Evolutionary conservation across 2,797 vertebrate genomes (phyloP), one percentile per base, ranked within the genome.

Genomic region (Spheniscus humboldti): DNA sequence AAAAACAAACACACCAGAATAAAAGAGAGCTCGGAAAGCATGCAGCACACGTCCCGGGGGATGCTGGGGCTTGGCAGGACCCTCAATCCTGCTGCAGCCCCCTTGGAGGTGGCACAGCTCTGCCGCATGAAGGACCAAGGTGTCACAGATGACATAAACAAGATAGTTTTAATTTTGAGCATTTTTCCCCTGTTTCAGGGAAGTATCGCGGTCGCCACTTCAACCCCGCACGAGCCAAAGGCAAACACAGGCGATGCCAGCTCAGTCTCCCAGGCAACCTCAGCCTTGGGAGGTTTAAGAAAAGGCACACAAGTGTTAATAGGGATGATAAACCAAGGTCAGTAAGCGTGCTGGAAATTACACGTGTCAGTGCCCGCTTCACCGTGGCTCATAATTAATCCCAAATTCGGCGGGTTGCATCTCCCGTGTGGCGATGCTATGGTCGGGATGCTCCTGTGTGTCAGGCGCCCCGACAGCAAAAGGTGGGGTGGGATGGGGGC

Each of bases 231-330:
- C 0, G 0, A 95, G 68, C 27, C 87, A 75, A 72, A 89, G 47
- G 50, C 57, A 87, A 88, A 72, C 4, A 41, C 64, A 68, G 82
- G 79, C 2, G 7, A 53, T 72, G 64, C 86, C 37, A 28, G 64
- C 62, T 86, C 74, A 71, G 86, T 94, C 88, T 96, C 95, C 96
- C 62, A 82, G 86, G 92, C 91, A 96, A 95, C 94, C 57, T 62
- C 37, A 0, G 75, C 30, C 18, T 52, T 1, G 3, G 50, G 50
- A 92, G 69, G 62, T 81, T 83, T 88, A 77, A 77, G 80, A 68
- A 81, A 66, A 94, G 71, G 82, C 22, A 9, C 8, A 11, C 2
- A 17, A 95, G 76, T 33, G n/a, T 55, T 56, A 24, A 50, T 15
- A 74, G 37, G 62, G 80, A 83, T 37, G 89, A 93, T 39, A 63